A percentile compares a stretch with the other conserved stretches of the same genome.
phyloP scores from a whole-genome alignment of 2,888 invertebrate genomes.

The Alloscopus bannaensis region DNA sequence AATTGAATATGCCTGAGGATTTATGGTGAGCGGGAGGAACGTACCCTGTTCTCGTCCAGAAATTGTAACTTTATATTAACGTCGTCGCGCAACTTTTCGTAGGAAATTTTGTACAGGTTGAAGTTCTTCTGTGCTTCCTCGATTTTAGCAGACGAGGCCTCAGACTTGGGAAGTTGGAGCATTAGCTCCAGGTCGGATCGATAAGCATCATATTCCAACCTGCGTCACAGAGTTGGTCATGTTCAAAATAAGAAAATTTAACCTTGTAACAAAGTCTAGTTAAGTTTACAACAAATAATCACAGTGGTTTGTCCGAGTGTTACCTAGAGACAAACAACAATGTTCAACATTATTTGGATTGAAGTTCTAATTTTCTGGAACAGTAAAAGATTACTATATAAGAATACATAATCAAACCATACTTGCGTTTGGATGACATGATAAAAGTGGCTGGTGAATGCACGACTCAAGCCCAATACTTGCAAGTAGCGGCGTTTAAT shows the following conservation, averaged over 20 bases:
- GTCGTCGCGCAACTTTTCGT: slow-evolving; percentile 94
- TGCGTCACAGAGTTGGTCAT: no score
- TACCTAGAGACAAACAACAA: no score
- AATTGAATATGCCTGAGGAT: neutral
- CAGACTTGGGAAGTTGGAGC: slow-evolving; percentile 76
- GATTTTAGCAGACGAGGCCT: slow-evolving; percentile 80
- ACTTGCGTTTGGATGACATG: slow-evolving; percentile 89
- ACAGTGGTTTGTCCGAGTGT: no score
- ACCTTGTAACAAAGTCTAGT: neutral
- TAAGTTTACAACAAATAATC: no score
- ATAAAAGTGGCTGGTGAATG: slow-evolving; percentile 91
- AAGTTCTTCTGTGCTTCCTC: slow-evolving; percentile 89
- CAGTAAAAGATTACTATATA: slow-evolving; percentile 27
- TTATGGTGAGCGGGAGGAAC: slow-evolving; percentile 69
- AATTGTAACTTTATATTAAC: slow-evolving; percentile 96
- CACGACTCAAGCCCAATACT: slow-evolving; percentile 89
- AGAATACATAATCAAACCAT: slow-evolving; percentile 65
- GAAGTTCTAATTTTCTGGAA: neutral
- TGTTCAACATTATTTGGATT: neutral
- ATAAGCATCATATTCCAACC: slow-evolving; percentile 98
- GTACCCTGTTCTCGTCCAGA: slow-evolving; percentile 96
- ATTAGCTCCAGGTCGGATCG: slow-evolving; percentile 93
- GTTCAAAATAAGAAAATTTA: neutral
- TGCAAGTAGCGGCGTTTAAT: slow-evolving; percentile 94
- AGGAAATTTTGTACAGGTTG: slow-evolving; percentile 90